Percentiles rank a stretch among this genome's conserved stretches.
phyloP scores from a whole-genome alignment of 23 tunicate species.

The Ascidia mentula region DNA sequence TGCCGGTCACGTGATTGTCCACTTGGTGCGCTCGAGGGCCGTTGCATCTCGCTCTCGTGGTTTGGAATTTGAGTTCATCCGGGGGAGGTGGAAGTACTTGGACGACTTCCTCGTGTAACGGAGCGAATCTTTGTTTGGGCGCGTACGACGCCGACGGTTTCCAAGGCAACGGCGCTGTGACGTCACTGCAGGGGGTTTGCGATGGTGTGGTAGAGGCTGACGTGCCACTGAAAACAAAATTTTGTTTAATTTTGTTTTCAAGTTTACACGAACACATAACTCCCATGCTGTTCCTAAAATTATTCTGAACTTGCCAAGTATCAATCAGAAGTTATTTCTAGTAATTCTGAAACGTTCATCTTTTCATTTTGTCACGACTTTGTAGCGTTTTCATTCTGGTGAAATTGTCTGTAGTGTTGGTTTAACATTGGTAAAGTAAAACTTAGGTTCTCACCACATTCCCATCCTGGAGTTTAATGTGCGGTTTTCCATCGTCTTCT shows the following conservation, averaged over 20 bases:
- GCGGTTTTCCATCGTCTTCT: not conserved
- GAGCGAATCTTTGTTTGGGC: not conserved
- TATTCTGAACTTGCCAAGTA: too few species aligned
- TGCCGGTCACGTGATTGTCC: not conserved
- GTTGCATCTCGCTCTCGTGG: not conserved
- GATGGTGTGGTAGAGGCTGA: not conserved
- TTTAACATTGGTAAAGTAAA: too few species aligned
- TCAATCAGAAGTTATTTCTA: too few species aligned
- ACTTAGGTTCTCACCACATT: too few species aligned
- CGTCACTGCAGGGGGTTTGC: not conserved
- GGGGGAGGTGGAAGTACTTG: slow-evolving; percentile 66
- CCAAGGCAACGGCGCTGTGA: not conserved
- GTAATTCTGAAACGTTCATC: too few species aligned
- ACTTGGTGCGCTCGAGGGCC: not conserved
- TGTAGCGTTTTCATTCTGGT: too few species aligned
- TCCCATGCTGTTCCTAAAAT: not conserved
- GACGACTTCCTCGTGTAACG: not conserved
- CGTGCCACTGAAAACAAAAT: slow-evolving; percentile 2
- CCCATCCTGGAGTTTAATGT: not conserved
- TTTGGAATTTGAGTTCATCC: slow-evolving; percentile 12
- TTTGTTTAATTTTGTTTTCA: not conserved
- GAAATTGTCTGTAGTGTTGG: too few species aligned
- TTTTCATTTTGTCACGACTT: too few species aligned
- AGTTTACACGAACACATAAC: too few species aligned
- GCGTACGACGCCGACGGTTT: slow-evolving; percentile 1